Percentiles rank a stretch among this genome's conserved stretches.
These are phyloP conservation scores for Ricordea florida DNA, from an alignment of 92 coral and sea anemone genomes.

Conservation along the genomic window DNA sequence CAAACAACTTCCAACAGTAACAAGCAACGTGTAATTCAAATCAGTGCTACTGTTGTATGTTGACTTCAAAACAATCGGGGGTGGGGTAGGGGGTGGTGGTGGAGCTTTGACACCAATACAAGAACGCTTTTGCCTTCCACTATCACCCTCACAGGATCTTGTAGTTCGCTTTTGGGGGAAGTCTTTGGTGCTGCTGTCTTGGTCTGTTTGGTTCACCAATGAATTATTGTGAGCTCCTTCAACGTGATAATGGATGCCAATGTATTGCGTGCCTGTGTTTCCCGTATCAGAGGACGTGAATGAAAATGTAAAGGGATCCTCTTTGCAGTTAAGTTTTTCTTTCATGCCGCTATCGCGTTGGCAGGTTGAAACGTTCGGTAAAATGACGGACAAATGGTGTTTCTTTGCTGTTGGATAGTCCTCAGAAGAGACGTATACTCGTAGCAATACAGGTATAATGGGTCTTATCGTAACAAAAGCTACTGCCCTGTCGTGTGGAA, in stretches of 20 bases:
- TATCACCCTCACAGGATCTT: constrained; percentile 13
- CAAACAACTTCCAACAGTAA: constrained; percentile 62
- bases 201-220: background rate
- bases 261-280: constrained; percentile 51
- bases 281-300: constrained; percentile 53
- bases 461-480: constrained; percentile 7
- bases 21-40: constrained; percentile 55
- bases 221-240: background rate
- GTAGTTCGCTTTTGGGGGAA: background rate
- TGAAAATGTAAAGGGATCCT: constrained; percentile 45
- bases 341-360: background rate
- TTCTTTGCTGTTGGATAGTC: constrained; percentile 36
- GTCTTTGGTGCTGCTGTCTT: background rate
- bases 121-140: constrained; percentile 57
- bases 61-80: constrained; percentile 20
- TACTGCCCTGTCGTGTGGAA: background rate
- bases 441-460: background rate
- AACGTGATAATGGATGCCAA: constrained; percentile 63
- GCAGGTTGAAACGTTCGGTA: constrained; percentile 58
- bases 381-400: background rate
- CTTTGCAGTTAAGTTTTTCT: constrained; percentile 16
- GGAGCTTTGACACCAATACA: constrained; percentile 65
- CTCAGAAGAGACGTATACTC: constrained; percentile 33
- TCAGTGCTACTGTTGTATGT: constrained; percentile 42
- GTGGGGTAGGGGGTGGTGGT: constrained; percentile 48